A percentile compares a stretch with the other conserved stretches of the same genome.
Evolutionary conservation across 2,113 vertebrate species (phyloP).

Genomic region (Ophiodon elongatus): DNA sequence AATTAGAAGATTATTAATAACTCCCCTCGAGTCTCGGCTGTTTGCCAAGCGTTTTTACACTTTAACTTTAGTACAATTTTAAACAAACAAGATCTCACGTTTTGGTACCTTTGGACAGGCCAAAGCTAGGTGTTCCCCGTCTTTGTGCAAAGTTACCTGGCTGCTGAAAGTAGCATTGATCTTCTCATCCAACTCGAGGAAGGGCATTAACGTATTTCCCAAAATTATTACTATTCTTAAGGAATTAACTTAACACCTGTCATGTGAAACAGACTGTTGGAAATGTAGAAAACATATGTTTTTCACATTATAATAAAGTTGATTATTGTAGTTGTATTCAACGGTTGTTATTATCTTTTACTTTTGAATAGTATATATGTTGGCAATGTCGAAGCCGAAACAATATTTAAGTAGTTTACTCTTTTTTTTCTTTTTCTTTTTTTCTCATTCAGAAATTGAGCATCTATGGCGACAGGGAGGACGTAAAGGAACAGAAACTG

Average conservation of each 20-base stretch:
- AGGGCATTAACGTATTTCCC: not conserved
- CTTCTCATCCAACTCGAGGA: not conserved
- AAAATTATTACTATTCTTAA: not conserved
- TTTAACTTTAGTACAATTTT: too few relatives aligned
- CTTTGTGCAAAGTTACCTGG: too few relatives aligned
- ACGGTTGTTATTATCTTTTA: not conserved
- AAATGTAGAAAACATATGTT: not conserved
- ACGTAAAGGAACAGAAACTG: conserved; percentile 90
- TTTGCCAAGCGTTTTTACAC: too few relatives aligned
- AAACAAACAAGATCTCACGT: too few relatives aligned
- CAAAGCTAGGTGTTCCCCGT: too few relatives aligned
- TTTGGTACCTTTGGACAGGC: too few relatives aligned
- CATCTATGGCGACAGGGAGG: conserved; percentile 95
- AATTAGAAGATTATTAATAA: too few relatives aligned
- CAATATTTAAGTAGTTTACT: not conserved
- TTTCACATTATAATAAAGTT: not conserved
- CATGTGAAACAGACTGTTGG: not conserved
- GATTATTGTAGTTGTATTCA: not conserved
- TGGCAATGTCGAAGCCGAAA: not conserved
- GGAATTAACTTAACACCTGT: not conserved
- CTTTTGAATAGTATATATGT: not conserved
- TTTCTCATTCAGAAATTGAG: conserved; percentile 90
- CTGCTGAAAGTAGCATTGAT: not conserved
- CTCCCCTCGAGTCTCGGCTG: too few relatives aligned
- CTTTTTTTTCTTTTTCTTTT: not conserved